Conservation (phyloP, 2,797 vertebrate species). For the Ctenopoma multispine region DNA sequence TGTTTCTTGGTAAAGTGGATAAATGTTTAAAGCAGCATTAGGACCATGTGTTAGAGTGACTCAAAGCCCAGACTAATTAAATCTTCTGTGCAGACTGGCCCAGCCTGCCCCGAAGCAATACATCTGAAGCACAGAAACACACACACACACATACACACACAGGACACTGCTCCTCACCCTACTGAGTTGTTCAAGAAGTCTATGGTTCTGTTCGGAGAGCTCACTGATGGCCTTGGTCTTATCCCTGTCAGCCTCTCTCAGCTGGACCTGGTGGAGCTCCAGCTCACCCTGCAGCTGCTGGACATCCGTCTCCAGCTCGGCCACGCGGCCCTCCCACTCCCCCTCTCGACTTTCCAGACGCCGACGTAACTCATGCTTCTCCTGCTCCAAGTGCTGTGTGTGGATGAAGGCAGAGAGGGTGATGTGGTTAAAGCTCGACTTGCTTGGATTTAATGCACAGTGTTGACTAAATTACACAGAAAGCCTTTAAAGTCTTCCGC, state of each 20-base stretch:
- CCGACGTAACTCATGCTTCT: conserved; percentile 93
- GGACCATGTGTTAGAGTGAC: conserved; percentile 42
- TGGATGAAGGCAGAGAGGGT: conserved; percentile 4
- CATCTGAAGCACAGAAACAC: conserved; percentile 23
- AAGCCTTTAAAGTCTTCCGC: background rate
- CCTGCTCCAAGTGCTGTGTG: conserved; percentile 95
- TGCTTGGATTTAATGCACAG: background rate
- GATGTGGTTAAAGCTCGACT: background rate
- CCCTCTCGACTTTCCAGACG: conserved; percentile 95
- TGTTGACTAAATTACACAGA: background rate
- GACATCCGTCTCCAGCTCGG: conserved; percentile 95
- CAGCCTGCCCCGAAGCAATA: conserved; percentile 25
- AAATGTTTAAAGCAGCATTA: conserved; percentile 48
- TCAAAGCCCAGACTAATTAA: conserved; percentile 54
- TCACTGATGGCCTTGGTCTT: conserved; percentile 92
- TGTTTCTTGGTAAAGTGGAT: conserved; percentile 13
- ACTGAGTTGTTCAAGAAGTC: conserved; percentile 95
- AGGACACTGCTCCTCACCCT: conserved; percentile 87
- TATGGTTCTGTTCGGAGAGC: conserved; percentile 97
- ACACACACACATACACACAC: conserved; percentile 18
- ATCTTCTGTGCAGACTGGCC: conserved; percentile 29
- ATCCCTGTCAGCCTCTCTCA: conserved; percentile 92
- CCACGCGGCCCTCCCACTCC: conserved; percentile 97
- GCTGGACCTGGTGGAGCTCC: conserved; percentile 93
- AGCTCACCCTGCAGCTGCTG: conserved; percentile 94